Conservation (phyloP, 2,888 invertebrate species). For the Folsomia candida region DNA sequence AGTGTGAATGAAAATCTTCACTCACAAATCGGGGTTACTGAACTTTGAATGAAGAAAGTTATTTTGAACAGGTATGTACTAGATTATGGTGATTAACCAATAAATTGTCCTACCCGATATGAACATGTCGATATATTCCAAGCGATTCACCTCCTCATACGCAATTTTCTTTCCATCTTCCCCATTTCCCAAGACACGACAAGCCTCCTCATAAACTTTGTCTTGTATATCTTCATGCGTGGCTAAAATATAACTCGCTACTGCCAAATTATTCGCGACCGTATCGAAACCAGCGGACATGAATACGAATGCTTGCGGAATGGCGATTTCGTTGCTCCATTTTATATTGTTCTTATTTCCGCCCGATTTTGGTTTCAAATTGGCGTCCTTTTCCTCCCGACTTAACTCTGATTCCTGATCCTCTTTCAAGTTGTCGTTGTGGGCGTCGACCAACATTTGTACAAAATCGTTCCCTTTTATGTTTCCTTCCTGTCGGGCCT, state of each 20-base stretch:
- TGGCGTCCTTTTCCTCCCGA: too few species aligned
- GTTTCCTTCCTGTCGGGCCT: neutral
- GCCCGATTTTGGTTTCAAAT: too few species aligned
- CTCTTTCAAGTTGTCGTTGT: neutral
- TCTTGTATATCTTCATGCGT: constrained; percentile 1
- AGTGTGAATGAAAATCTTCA: too few species aligned
- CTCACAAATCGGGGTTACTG: too few species aligned
- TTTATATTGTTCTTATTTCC: neutral
- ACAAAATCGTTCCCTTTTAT: neutral
- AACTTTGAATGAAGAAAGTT: too few species aligned
- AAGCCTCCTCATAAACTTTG: neutral
- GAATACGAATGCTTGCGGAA: neutral
- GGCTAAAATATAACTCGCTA: neutral
- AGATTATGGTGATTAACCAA: too few species aligned
- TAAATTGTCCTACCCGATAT: neutral
- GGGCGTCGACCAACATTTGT: neutral
- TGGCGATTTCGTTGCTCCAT: neutral
- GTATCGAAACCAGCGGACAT: constrained; percentile 2
- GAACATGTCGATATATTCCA: neutral
- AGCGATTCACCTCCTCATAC: neutral
- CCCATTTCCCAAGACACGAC: neutral
- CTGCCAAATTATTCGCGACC: neutral
- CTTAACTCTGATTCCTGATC: too few species aligned
- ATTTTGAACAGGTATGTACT: too few species aligned
- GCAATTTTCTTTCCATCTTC: neutral